Percentiles rank a stretch among this genome's conserved stretches.
Conservation (phyloP, 2,888 invertebrate genomes). For the Rhogogaster chlorosoma region DNA sequence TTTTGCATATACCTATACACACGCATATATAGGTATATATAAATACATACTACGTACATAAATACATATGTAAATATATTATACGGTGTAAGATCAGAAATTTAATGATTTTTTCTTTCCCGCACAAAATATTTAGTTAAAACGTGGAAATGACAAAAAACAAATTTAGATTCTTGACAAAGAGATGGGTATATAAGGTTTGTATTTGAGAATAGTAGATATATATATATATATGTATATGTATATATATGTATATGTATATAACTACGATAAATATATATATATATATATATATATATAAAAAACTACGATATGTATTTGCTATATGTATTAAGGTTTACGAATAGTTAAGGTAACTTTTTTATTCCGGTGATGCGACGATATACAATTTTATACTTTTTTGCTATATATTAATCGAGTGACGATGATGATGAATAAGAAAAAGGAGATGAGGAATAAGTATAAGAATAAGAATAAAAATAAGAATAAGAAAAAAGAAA, state of each 20-base stretch:
- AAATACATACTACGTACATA: background rate
- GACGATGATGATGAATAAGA: background rate
- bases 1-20: background rate
- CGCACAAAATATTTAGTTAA: background rate
- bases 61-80: background rate
- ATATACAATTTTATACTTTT: conserved; percentile 64
- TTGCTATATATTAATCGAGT: conserved; percentile 63
- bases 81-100: background rate
- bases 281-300: background rate
- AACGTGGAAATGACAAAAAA: background rate
- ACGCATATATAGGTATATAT: background rate
- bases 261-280: background rate
- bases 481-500: conserved; percentile 38
- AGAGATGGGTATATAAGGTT: background rate
- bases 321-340: conserved; percentile 17
- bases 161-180: background rate
- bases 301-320: conserved; percentile 17
- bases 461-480: background rate
- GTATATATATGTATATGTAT: background rate
- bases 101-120: background rate
- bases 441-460: background rate
- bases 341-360: conserved; percentile 13
- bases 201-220: conserved; percentile 8
- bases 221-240: background rate
- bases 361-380: conserved; percentile 10